A percentile compares a stretch with the other conserved stretches of the same genome.
Evolutionary conservation across 2,113 vertebrate genomes (phyloP).

Genomic region (Acrocephalus kingi): DNA sequence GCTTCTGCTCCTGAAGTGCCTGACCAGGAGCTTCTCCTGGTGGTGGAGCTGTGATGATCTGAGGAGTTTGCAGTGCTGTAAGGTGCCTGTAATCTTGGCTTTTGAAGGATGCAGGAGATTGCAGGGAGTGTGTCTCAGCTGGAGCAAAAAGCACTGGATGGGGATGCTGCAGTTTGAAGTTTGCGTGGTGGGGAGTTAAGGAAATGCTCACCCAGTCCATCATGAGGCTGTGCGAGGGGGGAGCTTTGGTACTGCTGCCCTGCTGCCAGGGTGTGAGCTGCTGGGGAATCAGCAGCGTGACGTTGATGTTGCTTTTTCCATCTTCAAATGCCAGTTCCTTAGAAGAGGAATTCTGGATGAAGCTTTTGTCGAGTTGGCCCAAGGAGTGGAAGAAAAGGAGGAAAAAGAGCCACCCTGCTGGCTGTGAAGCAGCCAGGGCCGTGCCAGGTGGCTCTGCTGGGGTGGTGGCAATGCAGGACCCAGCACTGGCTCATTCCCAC

Average conservation of each 20-base stretch:
- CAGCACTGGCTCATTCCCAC: neutral
- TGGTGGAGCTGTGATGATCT: neutral
- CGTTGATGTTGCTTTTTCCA: neutral
- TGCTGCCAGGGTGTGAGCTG: neutral
- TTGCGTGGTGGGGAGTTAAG: neutral
- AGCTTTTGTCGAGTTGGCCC: neutral
- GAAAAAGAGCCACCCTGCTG: fast-evolving
- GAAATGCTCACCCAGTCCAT: neutral
- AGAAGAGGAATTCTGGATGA: neutral
- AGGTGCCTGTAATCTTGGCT: neutral
- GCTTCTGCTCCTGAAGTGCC: neutral
- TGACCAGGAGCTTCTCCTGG: neutral
- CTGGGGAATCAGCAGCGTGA: neutral
- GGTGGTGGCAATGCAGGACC: fast-evolving
- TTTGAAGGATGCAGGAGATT: neutral
- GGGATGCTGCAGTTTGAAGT: neutral
- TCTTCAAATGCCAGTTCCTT: neutral
- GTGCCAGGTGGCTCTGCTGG: neutral
- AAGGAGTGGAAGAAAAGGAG: neutral
- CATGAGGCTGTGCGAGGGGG: fast-evolving
- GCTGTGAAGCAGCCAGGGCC: neutral
- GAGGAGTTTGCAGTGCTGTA: neutral
- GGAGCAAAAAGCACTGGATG: neutral
- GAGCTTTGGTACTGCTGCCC: neutral
- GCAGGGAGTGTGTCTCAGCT: neutral